Evolutionary conservation across 2,113 vertebrate genomes (phyloP).

Genomic region (Macrotus californicus): DNA sequence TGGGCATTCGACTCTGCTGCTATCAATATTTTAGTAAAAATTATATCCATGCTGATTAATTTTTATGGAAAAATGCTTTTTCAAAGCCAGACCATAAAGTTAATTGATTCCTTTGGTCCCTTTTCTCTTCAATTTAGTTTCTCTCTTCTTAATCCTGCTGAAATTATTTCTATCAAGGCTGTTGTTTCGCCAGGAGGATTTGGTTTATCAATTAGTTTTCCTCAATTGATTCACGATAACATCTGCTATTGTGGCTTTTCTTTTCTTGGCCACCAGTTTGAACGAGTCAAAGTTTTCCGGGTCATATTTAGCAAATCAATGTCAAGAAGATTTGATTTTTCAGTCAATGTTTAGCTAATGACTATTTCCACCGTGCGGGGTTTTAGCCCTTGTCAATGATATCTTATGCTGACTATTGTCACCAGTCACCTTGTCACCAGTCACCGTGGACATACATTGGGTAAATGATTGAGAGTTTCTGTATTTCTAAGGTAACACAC

Average conservation of each 20-base stretch:
- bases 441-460: neutral
- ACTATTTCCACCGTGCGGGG: neutral
- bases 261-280: neutral
- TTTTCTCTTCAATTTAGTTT: neutral
- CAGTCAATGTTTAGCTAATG: slow-evolving; percentile 18
- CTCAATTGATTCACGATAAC: neutral
- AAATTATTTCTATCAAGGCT: neutral
- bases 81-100: neutral
- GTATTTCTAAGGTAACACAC: slow-evolving; percentile 8
- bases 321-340: slow-evolving; percentile 1
- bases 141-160: neutral
- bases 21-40: neutral
- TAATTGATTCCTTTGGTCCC: slow-evolving; percentile 14
- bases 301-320: neutral
- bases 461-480: neutral
- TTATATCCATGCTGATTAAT: neutral
- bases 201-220: neutral
- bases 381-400: neutral
- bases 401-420: slow-evolving; percentile 1
- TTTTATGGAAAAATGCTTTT: slow-evolving; percentile 14
- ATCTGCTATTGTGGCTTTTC: neutral
- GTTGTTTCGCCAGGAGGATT: neutral
- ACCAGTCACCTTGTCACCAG: neutral
- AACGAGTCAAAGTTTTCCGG: neutral
- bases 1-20: neutral